These are phyloP conservation scores for Cassiopea xamachana DNA, from an alignment of 30 jellyfish, hydroid and myxozoan genomes.

Conservation along the genomic window DNA sequence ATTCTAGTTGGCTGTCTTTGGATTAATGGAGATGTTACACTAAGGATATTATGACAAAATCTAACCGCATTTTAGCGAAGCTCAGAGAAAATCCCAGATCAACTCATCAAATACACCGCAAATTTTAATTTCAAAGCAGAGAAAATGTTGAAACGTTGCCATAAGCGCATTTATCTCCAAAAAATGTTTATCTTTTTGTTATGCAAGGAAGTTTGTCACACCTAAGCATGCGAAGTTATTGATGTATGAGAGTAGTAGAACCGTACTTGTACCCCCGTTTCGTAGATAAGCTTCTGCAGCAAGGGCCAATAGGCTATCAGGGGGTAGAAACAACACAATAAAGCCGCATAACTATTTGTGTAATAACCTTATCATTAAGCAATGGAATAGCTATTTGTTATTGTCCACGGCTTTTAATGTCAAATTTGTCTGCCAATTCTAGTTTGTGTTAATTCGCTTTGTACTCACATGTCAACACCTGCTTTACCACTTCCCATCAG, in stretches of 20 bases:
- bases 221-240: neutral
- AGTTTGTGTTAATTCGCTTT: constrained; percentile 60
- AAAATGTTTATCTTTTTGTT: neutral
- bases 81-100: constrained; percentile 65
- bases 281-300: neutral
- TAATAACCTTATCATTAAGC: constrained; percentile 8
- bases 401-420: constrained; percentile 60
- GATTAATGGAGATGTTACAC: constrained; percentile 24
- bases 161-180: constrained; percentile 11
- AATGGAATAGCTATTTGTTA: constrained; percentile 46
- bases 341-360: constrained; percentile 34
- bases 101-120: constrained; percentile 32
- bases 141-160: constrained; percentile 20
- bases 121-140: constrained; percentile 22
- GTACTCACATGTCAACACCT: constrained; percentile 66
- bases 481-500: constrained; percentile 69
- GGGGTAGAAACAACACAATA: constrained; percentile 20
- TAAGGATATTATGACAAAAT: constrained; percentile 34
- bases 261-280: constrained; percentile 33
- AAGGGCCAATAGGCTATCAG: constrained; percentile 5
- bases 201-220: neutral
- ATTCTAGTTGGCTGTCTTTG: constrained; percentile 7
- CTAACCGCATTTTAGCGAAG: constrained; percentile 49
- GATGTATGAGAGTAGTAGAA: neutral
- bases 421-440: constrained; percentile 65